phyloP scores from a whole-genome alignment of 2,797 vertebrate species.

The Pipistrellus pygmaeus region DNA sequence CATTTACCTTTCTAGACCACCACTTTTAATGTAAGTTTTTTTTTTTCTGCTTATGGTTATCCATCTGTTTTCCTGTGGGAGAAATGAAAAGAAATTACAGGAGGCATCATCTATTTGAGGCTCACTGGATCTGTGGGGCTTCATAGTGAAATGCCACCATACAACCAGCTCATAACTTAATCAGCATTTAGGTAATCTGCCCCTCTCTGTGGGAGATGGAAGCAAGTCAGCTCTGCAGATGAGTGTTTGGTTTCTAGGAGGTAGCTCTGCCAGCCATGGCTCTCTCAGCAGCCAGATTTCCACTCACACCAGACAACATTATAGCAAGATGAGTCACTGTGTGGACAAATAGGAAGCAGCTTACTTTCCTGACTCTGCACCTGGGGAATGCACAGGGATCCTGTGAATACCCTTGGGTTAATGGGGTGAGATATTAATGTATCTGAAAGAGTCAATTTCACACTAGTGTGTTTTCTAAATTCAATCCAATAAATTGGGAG shows the following conservation, averaged over 20 bases:
- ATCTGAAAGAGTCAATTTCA: background rate
- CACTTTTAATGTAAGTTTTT: background rate
- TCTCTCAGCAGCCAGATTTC: slow-evolving; percentile 56
- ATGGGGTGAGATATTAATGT: background rate
- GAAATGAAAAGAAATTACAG: slow-evolving; percentile 42
- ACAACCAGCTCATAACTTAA: slow-evolving; percentile 54
- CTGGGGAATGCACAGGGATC: background rate
- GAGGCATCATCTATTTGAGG: slow-evolving; percentile 33
- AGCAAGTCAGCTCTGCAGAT: slow-evolving; percentile 1
- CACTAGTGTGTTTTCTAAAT: slow-evolving; percentile 39
- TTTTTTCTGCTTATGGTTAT: background rate
- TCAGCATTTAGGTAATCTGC: slow-evolving; percentile 51
- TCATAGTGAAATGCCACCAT: background rate
- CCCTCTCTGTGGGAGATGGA: slow-evolving; percentile 22
- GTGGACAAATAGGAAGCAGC: background rate
- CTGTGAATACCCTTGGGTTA: background rate
- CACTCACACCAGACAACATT: background rate
- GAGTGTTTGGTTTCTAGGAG: slow-evolving; percentile 71
- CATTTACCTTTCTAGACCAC: slow-evolving; percentile 39
- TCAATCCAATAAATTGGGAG: slow-evolving; percentile 16
- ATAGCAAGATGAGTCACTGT: slow-evolving; percentile 75
- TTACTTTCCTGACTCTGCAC: slow-evolving; percentile 69
- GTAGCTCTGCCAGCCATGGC: background rate
- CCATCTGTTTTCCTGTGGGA: background rate
- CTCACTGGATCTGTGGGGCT: background rate